Conservation (phyloP, 2,113 vertebrate species). For the Cyphomyrus plagiostoma region DNA sequence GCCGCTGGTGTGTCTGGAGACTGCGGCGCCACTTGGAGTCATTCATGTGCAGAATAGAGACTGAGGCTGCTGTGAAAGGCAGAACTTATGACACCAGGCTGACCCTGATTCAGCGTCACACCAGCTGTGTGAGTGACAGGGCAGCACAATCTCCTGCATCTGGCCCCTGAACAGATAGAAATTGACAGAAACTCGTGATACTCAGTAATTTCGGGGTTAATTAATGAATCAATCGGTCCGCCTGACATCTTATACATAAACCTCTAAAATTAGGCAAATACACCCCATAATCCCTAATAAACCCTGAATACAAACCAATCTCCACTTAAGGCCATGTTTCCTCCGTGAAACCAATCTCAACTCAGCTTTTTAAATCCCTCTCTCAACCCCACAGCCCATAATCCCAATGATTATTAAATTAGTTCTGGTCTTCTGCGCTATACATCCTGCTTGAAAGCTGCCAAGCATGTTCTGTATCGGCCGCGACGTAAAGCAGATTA, state of each 20-base stretch:
- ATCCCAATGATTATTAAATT: slow-evolving; percentile 65
- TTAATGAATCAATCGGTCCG: neutral
- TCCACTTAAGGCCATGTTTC: slow-evolving; percentile 51
- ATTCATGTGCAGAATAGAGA: neutral
- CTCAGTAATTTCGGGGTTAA: neutral
- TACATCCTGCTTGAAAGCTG: slow-evolving; percentile 48
- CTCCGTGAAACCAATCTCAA: slow-evolving; percentile 53
- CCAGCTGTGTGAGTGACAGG: neutral
- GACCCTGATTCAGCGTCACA: neutral
- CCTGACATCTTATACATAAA: neutral
- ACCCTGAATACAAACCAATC: slow-evolving; percentile 43
- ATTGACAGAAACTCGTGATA: neutral
- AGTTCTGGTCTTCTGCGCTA: slow-evolving; percentile 57
- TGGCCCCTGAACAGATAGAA: neutral
- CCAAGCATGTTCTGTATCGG: slow-evolving; percentile 59
- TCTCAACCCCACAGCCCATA: slow-evolving; percentile 54
- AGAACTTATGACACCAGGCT: neutral
- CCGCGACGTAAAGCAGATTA: slow-evolving; percentile 68
- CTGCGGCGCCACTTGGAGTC: neutral
- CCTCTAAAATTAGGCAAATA: slow-evolving; percentile 7
- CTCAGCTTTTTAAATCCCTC: slow-evolving; percentile 55
- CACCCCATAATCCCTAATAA: slow-evolving; percentile 10
- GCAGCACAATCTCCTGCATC: slow-evolving; percentile 1
- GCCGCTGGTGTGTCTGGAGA: neutral
- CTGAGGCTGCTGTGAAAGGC: neutral